Evolutionary conservation across 2,797 vertebrate species (phyloP).

Genomic region (Hoplostethus mediterraneus): DNA sequence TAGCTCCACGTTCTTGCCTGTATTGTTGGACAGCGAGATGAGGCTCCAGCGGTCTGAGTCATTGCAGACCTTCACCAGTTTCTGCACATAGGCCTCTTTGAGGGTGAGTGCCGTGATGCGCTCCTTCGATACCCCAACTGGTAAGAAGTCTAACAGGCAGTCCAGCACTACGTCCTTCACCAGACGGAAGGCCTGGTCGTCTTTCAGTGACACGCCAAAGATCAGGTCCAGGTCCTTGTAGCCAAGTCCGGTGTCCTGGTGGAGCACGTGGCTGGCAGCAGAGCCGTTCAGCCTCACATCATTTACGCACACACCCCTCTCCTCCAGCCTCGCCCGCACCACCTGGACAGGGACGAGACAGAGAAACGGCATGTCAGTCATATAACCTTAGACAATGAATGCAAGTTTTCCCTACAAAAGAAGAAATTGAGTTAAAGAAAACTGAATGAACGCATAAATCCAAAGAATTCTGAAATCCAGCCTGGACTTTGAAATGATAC

Average conservation of each 20-base stretch:
- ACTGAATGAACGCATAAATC: background rate
- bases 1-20: conserved; percentile 96
- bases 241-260: conserved; percentile 93
- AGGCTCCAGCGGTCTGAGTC: conserved; percentile 97
- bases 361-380: conserved; percentile 9
- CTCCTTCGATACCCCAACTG: conserved; percentile 90
- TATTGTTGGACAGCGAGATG: conserved; percentile 98
- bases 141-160: conserved; percentile 95
- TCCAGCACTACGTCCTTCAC: conserved; percentile 95
- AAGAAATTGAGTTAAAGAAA: background rate
- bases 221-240: conserved; percentile 98
- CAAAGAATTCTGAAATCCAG: background rate
- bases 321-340: conserved; percentile 91
- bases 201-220: conserved; percentile 90
- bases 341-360: conserved; percentile 83
- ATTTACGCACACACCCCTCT: conserved; percentile 88
- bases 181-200: conserved; percentile 90
- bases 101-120: conserved; percentile 93
- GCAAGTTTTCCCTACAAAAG: background rate
- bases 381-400: background rate
- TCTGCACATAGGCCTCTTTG: conserved; percentile 96
- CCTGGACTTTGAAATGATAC: background rate
- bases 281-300: conserved; percentile 93
- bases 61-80: conserved; percentile 97
- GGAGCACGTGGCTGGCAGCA: conserved; percentile 93